These are phyloP conservation scores for Nematopogon swammerdamellus DNA, from an alignment of 2,888 invertebrate genomes.

Conservation along the genomic window DNA sequence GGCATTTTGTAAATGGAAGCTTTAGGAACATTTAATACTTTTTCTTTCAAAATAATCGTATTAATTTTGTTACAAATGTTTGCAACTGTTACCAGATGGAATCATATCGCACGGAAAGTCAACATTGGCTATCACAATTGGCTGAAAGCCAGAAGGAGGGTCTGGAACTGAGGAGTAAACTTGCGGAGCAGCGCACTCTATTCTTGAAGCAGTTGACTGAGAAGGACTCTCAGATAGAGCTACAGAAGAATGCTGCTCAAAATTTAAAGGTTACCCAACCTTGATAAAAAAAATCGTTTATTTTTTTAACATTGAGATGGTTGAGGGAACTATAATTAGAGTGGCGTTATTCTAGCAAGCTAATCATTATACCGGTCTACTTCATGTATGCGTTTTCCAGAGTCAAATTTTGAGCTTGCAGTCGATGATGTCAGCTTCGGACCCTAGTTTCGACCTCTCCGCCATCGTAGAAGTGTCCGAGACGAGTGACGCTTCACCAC, in stretches of 20 bases:
- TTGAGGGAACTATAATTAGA: not conserved
- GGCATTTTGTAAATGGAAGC: not conserved
- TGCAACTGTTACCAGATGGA: constrained; percentile 33
- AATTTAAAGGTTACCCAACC: constrained; percentile 29
- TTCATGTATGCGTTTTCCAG: no score
- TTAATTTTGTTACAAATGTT: no score
- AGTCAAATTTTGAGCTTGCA: constrained; percentile 47
- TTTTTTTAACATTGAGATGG: not conserved
- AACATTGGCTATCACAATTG: constrained; percentile 60
- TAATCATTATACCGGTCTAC: no score
- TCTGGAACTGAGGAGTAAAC: constrained; percentile 41
- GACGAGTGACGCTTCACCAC: constrained; percentile 29
- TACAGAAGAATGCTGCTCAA: constrained; percentile 35
- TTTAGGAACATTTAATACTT: no score
- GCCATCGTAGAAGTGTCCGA: constrained; percentile 49
- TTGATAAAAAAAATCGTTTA: not conserved
- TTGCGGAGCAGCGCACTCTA: constrained; percentile 40
- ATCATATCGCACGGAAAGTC: constrained; percentile 61
- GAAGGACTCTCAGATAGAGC: constrained; percentile 43
- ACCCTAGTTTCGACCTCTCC: constrained; percentile 46
- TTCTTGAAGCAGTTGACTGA: constrained; percentile 37
- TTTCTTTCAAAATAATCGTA: no score
- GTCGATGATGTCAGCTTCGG: constrained; percentile 38
- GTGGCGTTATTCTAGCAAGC: not conserved
- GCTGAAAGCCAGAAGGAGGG: constrained; percentile 51